Evolutionary conservation across 2,797 vertebrate species (phyloP).

Genomic region (Mustela erminea): DNA sequence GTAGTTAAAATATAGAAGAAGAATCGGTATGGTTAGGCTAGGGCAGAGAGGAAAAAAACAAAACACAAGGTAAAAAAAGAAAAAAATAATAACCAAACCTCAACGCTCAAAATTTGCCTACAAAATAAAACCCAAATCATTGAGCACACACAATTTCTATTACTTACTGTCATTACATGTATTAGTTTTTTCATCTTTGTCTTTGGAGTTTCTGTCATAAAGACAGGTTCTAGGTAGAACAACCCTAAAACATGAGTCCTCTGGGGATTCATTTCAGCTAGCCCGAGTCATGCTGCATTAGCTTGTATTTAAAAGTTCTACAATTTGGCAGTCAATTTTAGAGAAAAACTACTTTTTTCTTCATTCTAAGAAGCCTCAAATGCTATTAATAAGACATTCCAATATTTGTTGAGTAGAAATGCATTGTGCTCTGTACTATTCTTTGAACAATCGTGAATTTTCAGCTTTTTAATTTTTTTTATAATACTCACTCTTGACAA

Average conservation of each 20-base stretch:
- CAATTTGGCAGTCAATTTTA: constrained; percentile 39
- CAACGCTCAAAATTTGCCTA: neutral
- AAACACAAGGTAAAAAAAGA: neutral
- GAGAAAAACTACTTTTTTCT: constrained; percentile 24
- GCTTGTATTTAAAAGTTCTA: constrained; percentile 39
- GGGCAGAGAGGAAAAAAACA: neutral
- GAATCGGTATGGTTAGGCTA: neutral
- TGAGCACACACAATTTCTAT: neutral
- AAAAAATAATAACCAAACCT: neutral
- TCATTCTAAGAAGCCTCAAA: constrained; percentile 1
- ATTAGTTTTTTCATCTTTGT: neutral
- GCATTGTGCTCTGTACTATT: constrained; percentile 46
- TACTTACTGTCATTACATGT: neutral
- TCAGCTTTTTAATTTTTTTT: constrained; percentile 65
- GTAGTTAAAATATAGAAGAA: neutral
- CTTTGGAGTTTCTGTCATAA: neutral
- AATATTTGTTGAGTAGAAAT: constrained; percentile 58
- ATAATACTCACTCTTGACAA: constrained; percentile 63
- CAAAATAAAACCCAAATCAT: neutral
- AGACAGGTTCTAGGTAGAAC: neutral
- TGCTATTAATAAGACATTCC: constrained; percentile 36
- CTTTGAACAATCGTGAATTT: constrained; percentile 68
- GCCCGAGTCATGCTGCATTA: too few species aligned
- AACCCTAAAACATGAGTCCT: neutral
- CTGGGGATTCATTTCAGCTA: neutral